Conservation (phyloP, 1,140 invertebrate species). For the Teleogryllus occipitalis region DNA sequence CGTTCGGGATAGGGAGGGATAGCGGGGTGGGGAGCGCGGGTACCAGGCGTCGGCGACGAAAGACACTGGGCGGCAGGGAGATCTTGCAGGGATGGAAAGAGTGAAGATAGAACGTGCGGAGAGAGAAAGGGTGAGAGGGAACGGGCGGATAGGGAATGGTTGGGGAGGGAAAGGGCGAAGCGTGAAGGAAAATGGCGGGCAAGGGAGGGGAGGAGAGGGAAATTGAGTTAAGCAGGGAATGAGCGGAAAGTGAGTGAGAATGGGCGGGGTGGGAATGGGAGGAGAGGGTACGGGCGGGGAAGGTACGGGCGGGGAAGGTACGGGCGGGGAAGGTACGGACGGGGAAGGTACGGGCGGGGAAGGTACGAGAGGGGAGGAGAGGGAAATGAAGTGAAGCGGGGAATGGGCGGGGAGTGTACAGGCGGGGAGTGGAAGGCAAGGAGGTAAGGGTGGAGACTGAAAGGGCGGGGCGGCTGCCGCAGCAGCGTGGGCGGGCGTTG, state of each 20-base stretch:
- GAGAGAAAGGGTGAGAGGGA: neutral
- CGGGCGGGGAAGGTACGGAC: neutral
- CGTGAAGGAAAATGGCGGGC: neutral
- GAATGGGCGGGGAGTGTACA: neutral
- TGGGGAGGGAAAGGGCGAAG: neutral
- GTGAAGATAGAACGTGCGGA: neutral
- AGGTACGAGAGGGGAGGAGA: neutral
- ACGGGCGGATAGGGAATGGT: neutral
- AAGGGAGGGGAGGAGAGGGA: neutral
- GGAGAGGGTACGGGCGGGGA: neutral
- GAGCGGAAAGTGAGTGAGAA: neutral
- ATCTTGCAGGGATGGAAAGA: neutral
- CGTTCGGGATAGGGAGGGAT: neutral
- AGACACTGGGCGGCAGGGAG: neutral
- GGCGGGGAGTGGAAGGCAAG: no score
- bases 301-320: no score
- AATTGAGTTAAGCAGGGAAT: neutral
- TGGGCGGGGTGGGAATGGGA: neutral
- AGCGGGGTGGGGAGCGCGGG: neutral
- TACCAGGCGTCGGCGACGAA: neutral
- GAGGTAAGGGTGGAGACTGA: no score
- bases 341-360: neutral
- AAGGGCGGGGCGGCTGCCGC: no score
- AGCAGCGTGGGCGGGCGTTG: no score
- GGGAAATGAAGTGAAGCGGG: neutral